phyloP scores from a whole-genome alignment of 2,113 vertebrate genomes.

The Trochalopteron elliotii region DNA sequence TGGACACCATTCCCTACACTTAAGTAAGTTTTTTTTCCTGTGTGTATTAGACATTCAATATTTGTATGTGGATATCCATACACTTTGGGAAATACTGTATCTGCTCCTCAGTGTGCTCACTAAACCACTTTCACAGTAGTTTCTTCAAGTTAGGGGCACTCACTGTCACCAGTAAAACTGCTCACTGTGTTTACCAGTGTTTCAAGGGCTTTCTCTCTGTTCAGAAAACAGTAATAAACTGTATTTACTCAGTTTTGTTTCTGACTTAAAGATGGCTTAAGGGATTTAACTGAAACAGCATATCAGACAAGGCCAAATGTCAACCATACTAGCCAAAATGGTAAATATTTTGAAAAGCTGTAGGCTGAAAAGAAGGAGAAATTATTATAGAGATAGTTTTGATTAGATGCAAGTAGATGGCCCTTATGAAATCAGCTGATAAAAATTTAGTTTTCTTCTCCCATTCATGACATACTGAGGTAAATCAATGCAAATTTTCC shows the following conservation, averaged over 20 bases:
- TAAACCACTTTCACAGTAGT: neutral
- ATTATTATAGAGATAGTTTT: neutral
- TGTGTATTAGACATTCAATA: neutral
- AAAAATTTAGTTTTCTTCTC: neutral
- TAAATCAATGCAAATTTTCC: neutral
- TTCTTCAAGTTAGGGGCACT: neutral
- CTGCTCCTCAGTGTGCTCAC: neutral
- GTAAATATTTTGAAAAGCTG: slow-evolving; percentile 9
- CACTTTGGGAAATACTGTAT: neutral
- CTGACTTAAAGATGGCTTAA: slow-evolving; percentile 3
- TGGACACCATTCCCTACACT: neutral
- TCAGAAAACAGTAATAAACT: neutral
- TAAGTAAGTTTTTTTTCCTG: neutral
- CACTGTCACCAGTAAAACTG: neutral
- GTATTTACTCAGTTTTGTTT: neutral
- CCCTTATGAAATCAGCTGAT: neutral
- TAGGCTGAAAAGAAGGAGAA: neutral
- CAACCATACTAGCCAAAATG: neutral
- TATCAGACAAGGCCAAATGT: neutral
- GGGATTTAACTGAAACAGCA: slow-evolving; percentile 1
- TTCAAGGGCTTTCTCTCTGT: neutral
- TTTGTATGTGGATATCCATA: neutral
- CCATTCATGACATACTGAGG: neutral
- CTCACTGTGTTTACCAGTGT: neutral
- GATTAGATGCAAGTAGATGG: neutral